Base-by-base conservation (phyloP, 2,113 vertebrate genomes). In the Embiotoca jacksoni region DNA sequence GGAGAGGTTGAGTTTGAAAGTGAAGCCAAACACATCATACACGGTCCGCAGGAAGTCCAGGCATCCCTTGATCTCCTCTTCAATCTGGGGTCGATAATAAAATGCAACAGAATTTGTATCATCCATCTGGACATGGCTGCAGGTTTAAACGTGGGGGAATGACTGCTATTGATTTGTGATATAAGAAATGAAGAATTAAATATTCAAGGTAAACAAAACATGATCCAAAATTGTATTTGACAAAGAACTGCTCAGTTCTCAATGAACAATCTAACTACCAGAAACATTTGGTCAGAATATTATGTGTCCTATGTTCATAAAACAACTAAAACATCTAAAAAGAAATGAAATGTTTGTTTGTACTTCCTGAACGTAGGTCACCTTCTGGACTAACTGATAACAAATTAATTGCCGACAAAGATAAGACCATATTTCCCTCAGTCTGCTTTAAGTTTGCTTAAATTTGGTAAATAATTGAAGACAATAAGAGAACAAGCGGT, bases 1-100 rank as follows among this genome's bases (percentile, higher is more conserved):
- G 72, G 98, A 99, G 57, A 99, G 97, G 90, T 99, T 97, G 75
- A 99, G 92, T 94, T 99, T 99, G 91, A 99, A 99, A 1, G 95
- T 96, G 94, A 99, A 99, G 84, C 97, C 98, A 74, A 99, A 99
- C 62, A 97, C 95, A 1, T 89, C 88, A 59, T 99, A 99, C 7
- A 99, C 97, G 0, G 96, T 79, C n/a, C 95, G 95, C 61, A 99
- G 91, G 90, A 99, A 99, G 82, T 98, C 94, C 90, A 99, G 95
- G 68, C 98, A 99, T 75, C 95, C 96, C 88, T 97, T 99, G 67
- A 99, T 99, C 94, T 99, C 98, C 0, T 89, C 91, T 72, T 97
- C 97, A 63, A 99, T 99, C 98, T 99, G 91, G 8, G 68, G 23
- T 54, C 46, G 37, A 73, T 72, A 30, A 58, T 30, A 78, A 66